These are phyloP conservation scores for Ochotona princeps DNA, from an alignment of 2,113 vertebrate genomes.

Conservation along the genomic window DNA sequence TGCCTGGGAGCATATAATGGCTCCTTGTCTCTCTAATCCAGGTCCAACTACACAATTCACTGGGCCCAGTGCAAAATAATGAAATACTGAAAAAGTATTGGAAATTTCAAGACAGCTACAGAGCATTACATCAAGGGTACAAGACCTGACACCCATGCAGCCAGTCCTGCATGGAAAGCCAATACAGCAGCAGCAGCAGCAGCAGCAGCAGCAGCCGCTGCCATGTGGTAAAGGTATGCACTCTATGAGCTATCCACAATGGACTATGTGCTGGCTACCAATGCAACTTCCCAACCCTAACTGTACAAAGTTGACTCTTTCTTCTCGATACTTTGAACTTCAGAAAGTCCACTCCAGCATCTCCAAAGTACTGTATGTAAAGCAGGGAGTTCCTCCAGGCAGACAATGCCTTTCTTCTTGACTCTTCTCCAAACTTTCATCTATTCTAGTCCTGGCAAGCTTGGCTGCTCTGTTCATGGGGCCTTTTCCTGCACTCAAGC, in stretches of 20 bases:
- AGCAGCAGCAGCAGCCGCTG: accelerated
- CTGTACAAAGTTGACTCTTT: conserved; percentile 63
- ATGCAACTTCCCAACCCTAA: neutral
- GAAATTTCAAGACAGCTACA: neutral
- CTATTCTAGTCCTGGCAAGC: conserved; percentile 88
- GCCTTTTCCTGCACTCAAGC: conserved; percentile 90
- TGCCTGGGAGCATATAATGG: neutral
- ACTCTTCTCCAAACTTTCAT: conserved; percentile 86
- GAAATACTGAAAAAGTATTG: neutral
- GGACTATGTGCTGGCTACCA: neutral
- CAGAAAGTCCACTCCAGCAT: neutral
- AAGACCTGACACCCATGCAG: accelerated
- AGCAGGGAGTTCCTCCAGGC: conserved; percentile 73
- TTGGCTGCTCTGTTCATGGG: conserved; percentile 89
- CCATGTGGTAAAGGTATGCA: neutral
- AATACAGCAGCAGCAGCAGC: accelerated
- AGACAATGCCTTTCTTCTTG: conserved; percentile 84
- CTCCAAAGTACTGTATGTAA: conserved; percentile 82
- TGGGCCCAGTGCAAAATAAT: neutral
- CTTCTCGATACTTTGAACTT: conserved; percentile 66
- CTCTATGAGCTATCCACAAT: neutral
- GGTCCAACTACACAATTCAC: neutral
- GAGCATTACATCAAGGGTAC: neutral
- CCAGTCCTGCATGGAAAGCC: neutral
- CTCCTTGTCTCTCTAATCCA: neutral